These are phyloP conservation scores for Conus canariensis DNA, from an alignment of 2,888 invertebrate genomes.

Conservation along the genomic window DNA sequence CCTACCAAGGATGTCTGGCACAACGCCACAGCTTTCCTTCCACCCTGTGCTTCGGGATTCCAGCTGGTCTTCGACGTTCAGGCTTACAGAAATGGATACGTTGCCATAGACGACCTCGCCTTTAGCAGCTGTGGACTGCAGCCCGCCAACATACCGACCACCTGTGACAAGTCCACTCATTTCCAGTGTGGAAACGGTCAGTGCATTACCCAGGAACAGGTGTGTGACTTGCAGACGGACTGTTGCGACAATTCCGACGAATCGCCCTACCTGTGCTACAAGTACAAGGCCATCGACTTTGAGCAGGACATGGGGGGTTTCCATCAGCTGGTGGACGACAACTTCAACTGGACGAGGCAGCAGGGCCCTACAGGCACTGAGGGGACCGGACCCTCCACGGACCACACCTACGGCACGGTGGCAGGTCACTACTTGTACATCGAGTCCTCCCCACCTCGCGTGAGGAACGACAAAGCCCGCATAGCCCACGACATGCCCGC, in stretches of 20 bases:
- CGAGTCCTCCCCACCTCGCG: conserved; percentile 54
- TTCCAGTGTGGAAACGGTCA: conserved; percentile 42
- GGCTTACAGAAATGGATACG: conserved; percentile 48
- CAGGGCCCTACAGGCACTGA: conserved; percentile 58
- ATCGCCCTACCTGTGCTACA: conserved; percentile 53
- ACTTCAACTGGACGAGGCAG: conserved; percentile 68
- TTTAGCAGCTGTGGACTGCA: conserved; percentile 72
- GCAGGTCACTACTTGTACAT: conserved; percentile 68
- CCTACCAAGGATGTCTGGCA: conserved; percentile 59
- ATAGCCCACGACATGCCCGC: conserved; percentile 71
- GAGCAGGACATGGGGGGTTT: conserved; percentile 71
- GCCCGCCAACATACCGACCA: conserved; percentile 34
- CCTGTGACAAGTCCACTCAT: conserved; percentile 53
- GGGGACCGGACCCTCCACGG: conserved; percentile 72
- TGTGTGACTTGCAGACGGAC: conserved; percentile 47
- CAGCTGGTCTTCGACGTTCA: conserved; percentile 61
- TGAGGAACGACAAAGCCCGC: conserved; percentile 81
- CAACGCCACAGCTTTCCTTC: conserved; percentile 59
- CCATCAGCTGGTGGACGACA: conserved; percentile 55
- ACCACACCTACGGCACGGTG: conserved; percentile 71
- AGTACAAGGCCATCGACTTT: conserved; percentile 66
- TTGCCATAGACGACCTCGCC: conserved; percentile 71
- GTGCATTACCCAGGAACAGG: conserved; percentile 41
- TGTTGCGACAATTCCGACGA: conserved; percentile 53
- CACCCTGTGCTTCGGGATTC: conserved; percentile 67